A percentile compares a stretch with the other conserved stretches of the same genome.
These are phyloP conservation scores for Intellagama lesueurii DNA, from an alignment of 2,797 vertebrate genomes.

Conservation along the genomic window DNA sequence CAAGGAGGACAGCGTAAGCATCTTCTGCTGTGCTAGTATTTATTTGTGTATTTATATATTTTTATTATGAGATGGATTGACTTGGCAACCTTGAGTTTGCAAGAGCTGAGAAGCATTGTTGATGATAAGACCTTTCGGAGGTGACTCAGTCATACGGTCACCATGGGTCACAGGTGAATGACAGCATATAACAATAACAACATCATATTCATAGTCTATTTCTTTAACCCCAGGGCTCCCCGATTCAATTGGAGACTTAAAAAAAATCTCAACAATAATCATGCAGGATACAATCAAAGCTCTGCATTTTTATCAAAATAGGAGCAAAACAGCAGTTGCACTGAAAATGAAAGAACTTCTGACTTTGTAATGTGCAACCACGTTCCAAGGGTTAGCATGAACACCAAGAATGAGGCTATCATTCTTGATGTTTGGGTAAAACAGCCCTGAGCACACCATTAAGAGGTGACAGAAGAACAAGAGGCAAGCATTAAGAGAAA, in stretches of 20 bases:
- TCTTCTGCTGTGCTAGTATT: neutral
- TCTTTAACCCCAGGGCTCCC: neutral
- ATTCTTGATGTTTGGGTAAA: neutral
- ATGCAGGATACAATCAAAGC: neutral
- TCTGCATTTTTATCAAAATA: neutral
- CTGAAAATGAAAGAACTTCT: neutral
- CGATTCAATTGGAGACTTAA: neutral
- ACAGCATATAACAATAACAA: no score
- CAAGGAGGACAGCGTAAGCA: neutral
- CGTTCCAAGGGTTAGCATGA: neutral
- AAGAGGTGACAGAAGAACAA: constrained; percentile 44
- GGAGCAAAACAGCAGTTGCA: neutral
- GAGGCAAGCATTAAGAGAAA: constrained; percentile 49
- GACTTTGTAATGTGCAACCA: neutral
- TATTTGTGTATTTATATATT: neutral
- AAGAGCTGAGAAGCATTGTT: no score
- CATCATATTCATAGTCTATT: neutral
- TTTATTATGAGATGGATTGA: neutral
- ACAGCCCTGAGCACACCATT: neutral
- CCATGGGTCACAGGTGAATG: no score
- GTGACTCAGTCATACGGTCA: no score
- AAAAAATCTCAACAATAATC: neutral
- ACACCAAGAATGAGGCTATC: neutral
- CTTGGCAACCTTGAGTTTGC: no score
- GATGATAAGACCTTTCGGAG: no score